These are phyloP conservation scores for Brachionus koreanus DNA, from an alignment of 1,140 invertebrate species.

Conservation along the genomic window DNA sequence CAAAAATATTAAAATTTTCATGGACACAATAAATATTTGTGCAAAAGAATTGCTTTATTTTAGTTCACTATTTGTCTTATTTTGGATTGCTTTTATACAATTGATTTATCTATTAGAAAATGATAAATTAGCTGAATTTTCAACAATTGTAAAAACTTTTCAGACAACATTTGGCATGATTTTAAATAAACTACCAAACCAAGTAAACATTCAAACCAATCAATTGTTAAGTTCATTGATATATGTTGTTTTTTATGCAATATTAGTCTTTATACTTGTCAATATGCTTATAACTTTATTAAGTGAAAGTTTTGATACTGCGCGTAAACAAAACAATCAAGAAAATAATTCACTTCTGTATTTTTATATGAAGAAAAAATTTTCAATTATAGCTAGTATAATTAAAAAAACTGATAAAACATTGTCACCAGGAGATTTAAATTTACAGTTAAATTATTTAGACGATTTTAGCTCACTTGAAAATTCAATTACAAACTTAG, in stretches of 20 bases:
- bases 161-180: constrained; percentile 17
- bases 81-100: neutral
- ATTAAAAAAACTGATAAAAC: neutral
- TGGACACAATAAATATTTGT: neutral
- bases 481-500: neutral
- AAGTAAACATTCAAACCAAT: neutral
- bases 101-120: neutral
- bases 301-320: neutral
- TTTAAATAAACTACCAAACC: neutral
- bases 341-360: neutral
- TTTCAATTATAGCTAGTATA: neutral
- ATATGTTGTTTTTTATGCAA: neutral
- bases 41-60: neutral
- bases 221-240: neutral
- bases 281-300: constrained; percentile 12
- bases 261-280: neutral
- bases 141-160: neutral
- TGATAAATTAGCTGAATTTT: neutral
- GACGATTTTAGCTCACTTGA: neutral
- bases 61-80: neutral
- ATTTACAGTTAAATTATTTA: neutral
- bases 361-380: neutral
- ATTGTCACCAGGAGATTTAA: neutral
- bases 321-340: neutral
- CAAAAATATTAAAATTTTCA: neutral